Conservation (phyloP, 2,888 invertebrate genomes). For the Machimus rusticus region DNA sequence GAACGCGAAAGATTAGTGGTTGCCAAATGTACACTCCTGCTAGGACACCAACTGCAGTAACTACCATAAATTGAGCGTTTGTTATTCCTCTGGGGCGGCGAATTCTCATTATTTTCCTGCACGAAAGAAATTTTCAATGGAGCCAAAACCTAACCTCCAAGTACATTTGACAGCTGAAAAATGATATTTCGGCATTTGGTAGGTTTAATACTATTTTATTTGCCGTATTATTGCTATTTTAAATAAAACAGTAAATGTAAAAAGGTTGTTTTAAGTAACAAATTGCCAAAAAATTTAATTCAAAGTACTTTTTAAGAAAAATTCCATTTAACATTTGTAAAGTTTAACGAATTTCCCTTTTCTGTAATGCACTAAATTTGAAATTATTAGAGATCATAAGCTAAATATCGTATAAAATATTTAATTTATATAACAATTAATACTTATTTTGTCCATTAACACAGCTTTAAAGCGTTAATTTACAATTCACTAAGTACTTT, state of each 20-base stretch:
- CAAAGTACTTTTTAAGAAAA: background rate
- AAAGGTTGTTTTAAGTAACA: background rate
- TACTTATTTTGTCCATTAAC: background rate
- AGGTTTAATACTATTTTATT: background rate
- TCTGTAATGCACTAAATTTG: background rate
- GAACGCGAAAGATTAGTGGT: conserved; percentile 58
- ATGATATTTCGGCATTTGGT: background rate
- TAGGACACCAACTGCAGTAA: conserved; percentile 55
- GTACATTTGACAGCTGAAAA: background rate
- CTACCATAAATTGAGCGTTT: conserved; percentile 59
- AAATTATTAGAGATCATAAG: no score
- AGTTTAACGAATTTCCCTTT: background rate
- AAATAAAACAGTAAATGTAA: no score
- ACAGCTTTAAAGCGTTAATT: background rate
- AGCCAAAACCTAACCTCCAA: background rate
- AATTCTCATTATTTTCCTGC: conserved; percentile 56
- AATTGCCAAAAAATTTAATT: no score
- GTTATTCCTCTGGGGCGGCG: conserved; percentile 60
- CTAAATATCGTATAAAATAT: no score
- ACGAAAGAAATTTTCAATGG: background rate
- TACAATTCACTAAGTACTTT: background rate
- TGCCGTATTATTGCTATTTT: background rate
- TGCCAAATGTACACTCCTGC: conserved; percentile 62
- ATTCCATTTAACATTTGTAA: background rate
- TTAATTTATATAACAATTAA: background rate